Evolutionary conservation across 2,113 vertebrate genomes (phyloP), one percentile per base, ranked within the genome.

Genomic region (Hypanus sabinus): DNA sequence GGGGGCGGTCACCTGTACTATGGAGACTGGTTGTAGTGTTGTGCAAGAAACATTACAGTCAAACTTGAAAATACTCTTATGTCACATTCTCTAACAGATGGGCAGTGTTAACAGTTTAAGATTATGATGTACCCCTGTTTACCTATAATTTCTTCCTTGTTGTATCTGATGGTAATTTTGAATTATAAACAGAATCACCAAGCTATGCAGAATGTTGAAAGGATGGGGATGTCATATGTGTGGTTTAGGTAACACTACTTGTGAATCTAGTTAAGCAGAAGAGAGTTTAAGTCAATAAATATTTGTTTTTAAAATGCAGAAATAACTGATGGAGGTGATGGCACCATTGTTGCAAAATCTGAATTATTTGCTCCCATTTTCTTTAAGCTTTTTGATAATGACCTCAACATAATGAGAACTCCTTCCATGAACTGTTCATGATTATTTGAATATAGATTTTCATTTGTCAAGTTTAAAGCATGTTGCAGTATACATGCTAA

Each of bases 151-250:
- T 62, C 12, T 33, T 8, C n/a, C 30, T 85, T 65, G 65, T 33
- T 16, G 33, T 5, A 20, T 90, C 30, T 65, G 55, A 62, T 92
- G 36, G 73, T 65, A 36, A 68, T 33, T n/a, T 46, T 93, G 8
- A 46, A 22, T 36, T 73, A 4, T 73, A 55, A 93, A 71, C 10
- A 11, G 16, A 93, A 75, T 93, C 36, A 12, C 38, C 71, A 71
- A 93, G 71, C 90, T 93, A 73, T 46, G 70, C 90, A 93, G 90
- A 93, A 93, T 71, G 46, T 93, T 93, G 70, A 93, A 75, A 93
- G 91, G 70, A 71, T 93, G 68, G 68, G 70, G 68, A 93, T 93
- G 91, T 93, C 36, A 38, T 93, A 70, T 75, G 60, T 73, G 91
- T 55, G 36, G 68, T 71, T 93, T 65, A 55, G 91, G 68, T 27